Evolutionary conservation across 92 coral and sea anemone species (phyloP).

Genomic region (Blastomussa wellsi): DNA sequence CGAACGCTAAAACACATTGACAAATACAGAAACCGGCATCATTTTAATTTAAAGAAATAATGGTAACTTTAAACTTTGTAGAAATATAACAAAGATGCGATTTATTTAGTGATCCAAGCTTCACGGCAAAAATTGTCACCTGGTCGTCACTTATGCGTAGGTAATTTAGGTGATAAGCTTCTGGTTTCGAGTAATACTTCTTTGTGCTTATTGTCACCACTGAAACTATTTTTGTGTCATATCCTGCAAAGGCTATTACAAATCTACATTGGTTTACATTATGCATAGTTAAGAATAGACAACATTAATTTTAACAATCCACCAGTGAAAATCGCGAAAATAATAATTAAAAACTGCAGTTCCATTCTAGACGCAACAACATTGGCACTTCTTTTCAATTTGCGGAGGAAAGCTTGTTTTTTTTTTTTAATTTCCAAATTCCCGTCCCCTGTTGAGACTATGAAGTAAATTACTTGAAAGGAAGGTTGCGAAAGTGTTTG

Average conservation of each 20-base stretch:
- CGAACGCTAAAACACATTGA: background rate
- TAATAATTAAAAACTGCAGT: background rate
- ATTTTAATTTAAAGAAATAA: background rate
- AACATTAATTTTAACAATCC: background rate
- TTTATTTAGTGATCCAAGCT: background rate
- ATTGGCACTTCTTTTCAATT: background rate
- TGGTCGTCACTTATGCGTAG: background rate
- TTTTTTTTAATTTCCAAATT: too few relatives aligned
- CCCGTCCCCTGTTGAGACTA: background rate
- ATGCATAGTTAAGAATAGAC: background rate
- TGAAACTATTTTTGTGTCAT: background rate
- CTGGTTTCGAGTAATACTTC: background rate
- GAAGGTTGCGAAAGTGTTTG: background rate
- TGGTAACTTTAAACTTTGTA: background rate
- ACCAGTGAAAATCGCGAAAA: background rate
- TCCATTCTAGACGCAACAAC: background rate
- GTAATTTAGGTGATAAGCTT: too few relatives aligned
- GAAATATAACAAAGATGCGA: background rate
- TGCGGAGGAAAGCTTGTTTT: background rate
- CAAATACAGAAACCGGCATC: background rate
- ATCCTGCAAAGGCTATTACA: background rate
- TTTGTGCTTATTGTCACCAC: background rate
- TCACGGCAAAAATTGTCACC: background rate
- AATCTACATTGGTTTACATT: background rate
- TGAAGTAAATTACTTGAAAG: background rate